phyloP scores from a whole-genome alignment of 2,797 vertebrate genomes.

The Muscicapa comitata region DNA sequence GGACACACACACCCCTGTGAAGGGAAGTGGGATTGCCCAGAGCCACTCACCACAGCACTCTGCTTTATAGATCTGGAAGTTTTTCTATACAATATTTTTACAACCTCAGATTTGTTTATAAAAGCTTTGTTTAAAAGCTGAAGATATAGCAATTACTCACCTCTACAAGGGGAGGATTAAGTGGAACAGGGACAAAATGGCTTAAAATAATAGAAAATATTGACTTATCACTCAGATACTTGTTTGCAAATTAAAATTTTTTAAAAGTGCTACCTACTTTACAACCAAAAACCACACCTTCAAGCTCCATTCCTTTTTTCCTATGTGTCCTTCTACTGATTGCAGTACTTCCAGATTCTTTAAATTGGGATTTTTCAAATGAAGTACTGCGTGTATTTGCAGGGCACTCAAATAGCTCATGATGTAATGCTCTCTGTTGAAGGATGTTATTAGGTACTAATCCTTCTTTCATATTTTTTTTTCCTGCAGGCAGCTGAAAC shows the following conservation, averaged over 20 bases:
- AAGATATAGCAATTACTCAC: neutral
- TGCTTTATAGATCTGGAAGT: neutral
- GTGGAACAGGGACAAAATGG: neutral
- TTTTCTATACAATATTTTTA: neutral
- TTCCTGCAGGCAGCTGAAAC: conserved; percentile 71
- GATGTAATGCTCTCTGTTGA: neutral
- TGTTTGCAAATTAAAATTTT: neutral
- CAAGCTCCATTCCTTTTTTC: neutral
- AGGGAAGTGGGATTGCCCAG: neutral
- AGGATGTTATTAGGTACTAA: neutral
- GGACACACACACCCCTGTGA: rapidly evolving
- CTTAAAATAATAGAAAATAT: neutral
- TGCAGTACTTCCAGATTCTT: neutral
- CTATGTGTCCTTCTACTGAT: neutral
- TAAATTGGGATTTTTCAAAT: neutral
- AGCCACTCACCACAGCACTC: neutral
- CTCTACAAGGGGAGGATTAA: neutral
- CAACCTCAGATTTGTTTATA: neutral
- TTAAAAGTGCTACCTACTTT: neutral
- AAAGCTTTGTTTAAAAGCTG: neutral
- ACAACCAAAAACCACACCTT: neutral
- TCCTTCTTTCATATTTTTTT: neutral
- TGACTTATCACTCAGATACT: neutral
- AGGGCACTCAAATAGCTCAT: neutral
- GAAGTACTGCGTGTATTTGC: neutral